Evolutionary conservation across 2,888 invertebrate genomes (phyloP), one percentile per base, ranked within the genome.

Genomic region (Amiota mariae): DNA sequence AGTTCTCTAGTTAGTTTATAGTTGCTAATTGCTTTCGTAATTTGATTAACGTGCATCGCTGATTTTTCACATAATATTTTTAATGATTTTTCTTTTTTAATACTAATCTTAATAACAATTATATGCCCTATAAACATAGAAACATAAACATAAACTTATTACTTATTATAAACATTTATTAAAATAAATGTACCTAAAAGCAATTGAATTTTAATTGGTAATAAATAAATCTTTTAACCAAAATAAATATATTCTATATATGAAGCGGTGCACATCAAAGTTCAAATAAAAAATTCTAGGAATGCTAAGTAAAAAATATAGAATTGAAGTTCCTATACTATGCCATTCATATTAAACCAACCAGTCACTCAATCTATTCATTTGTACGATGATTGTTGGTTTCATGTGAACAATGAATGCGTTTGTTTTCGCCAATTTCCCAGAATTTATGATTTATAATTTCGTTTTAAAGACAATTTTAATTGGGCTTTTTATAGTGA

Each of bases 381-480:
- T 59, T 15, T 20, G 20, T 20, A 12, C 63, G 13, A 13, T 46
- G 9, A 46, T 18, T 18, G 9, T 54, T 15, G 18, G 76, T 76
- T 74, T 80, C 77, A 70, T 74, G 72, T 63, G 75, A 82, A 89
- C 89, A 89, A 87, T 88, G 85, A 68, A 67, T 54, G 76, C 78
- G 85, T 85, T 88, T 89, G 89, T 89, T 81, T 87, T 87, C 85
- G 82, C 76, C 84, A 86, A 89, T 89, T 89, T 89, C 89, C 89
- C 89, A 89, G 89, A 89, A 89, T 89, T 89, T 87, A 89, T 88
- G 87, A 85, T 86, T 87, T 86, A 88, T 87, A 86, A 85, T 87
- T 86, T 85, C 79, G 77, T 80, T 82, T 81, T 82, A 82, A 87
- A 89, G 85, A 82, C 85, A 85, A 84, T 89, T 87, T 88, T 88